Evolutionary conservation across 2,888 invertebrate genomes (phyloP).

Genomic region (Loripinus fragilis): DNA sequence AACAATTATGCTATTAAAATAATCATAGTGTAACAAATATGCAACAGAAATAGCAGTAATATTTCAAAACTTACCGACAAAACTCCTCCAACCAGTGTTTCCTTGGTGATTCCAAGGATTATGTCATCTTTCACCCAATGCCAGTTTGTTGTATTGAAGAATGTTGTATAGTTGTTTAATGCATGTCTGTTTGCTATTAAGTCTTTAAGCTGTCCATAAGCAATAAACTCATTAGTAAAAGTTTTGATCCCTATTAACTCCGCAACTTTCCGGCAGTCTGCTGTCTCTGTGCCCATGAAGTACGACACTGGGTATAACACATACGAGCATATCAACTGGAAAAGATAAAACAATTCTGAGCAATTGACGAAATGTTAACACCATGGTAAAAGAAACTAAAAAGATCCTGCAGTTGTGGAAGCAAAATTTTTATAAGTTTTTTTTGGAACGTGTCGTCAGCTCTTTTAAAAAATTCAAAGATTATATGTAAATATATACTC

Average conservation of each 20-base stretch:
- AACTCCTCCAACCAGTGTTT: slow-evolving; percentile 65
- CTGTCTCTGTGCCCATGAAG: slow-evolving; percentile 89
- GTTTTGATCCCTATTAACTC: slow-evolving; percentile 94
- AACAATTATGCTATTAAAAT: too few relatives aligned
- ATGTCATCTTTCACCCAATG: slow-evolving; percentile 59
- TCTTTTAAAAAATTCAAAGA: too few relatives aligned
- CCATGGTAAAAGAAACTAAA: too few relatives aligned
- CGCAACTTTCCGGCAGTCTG: slow-evolving; percentile 91
- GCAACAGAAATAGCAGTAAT: too few relatives aligned
- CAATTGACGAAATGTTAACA: too few relatives aligned
- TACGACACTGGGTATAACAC: slow-evolving; percentile 95
- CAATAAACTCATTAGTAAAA: slow-evolving; percentile 96
- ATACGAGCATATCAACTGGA: slow-evolving; percentile 89
- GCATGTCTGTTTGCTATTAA: slow-evolving; percentile 67
- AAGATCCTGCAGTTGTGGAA: too few relatives aligned
- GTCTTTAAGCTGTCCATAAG: slow-evolving; percentile 87
- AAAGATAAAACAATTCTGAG: too few relatives aligned
- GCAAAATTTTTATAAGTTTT: too few relatives aligned
- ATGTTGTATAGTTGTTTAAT: slow-evolving; percentile 55
- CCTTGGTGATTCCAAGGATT: slow-evolving; percentile 53
- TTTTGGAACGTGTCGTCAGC: too few relatives aligned
- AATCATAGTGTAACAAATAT: too few relatives aligned
- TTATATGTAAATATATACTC: too few relatives aligned
- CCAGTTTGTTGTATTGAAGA: slow-evolving; percentile 58
- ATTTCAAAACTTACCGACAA: slow-evolving; percentile 72